Percentiles rank a stretch among this genome's conserved stretches.
Conservation (phyloP, 1,140 invertebrate species). For the Caenorhabditis remanei region DNA sequence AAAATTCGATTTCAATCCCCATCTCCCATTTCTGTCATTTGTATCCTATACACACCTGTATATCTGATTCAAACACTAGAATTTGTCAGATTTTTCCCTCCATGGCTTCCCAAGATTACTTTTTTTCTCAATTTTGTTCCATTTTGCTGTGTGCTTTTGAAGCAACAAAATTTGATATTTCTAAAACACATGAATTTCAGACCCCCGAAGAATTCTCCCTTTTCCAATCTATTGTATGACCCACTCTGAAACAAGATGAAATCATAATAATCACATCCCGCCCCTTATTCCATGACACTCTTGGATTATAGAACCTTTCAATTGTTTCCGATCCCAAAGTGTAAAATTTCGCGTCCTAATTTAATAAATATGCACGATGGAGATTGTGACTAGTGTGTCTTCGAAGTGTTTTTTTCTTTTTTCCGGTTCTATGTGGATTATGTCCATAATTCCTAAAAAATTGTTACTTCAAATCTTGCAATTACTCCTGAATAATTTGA, state of each 20-base stretch:
- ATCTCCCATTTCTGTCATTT: neutral
- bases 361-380: neutral
- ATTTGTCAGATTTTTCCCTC: neutral
- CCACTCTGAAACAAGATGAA: neutral
- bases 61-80: slow-evolving; percentile 13
- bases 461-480: neutral
- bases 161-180: neutral
- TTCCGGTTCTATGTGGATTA: neutral
- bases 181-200: neutral
- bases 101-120: neutral
- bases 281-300: neutral
- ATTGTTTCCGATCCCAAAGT: neutral
- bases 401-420: neutral
- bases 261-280: slow-evolving; percentile 29
- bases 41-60: slow-evolving; percentile 2
- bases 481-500: too few relatives aligned
- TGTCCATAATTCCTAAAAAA: slow-evolving; percentile 3
- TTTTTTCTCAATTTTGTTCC: neutral
- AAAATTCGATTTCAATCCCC: too few relatives aligned
- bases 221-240: slow-evolving; percentile 11
- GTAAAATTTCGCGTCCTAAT: neutral
- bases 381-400: neutral
- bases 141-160: slow-evolving; percentile 20
- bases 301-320: neutral
- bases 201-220: neutral